Evolutionary conservation across 1,140 invertebrate genomes (phyloP), one percentile per base, ranked within the genome.

Genomic region (Chelonus insularis): DNA sequence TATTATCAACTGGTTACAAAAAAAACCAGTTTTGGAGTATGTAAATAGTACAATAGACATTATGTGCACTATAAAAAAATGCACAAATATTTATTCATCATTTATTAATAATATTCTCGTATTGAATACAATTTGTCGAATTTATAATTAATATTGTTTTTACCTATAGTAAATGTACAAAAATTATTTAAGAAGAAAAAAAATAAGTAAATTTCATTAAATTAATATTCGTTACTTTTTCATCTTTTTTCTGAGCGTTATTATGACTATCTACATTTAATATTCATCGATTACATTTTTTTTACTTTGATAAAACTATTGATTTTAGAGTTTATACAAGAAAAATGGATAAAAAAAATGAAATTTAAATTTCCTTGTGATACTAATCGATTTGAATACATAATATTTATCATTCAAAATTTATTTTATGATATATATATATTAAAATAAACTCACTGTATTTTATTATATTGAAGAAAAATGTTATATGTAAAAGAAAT

Each of bases 191-290:
- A 68, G 64, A 47, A 47, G 47, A 58, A 60, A 58, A 72, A 73
- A 74, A 75, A 69, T 67, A 77, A 75, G 75, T n/a, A n/a, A n/a
- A n/a, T n/a, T n/a, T n/a, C n/a, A n/a, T n/a, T n/a, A n/a, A n/a
- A n/a, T n/a, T n/a, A n/a, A n/a, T n/a, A n/a, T 12, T 32, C 21
- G 14, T 57, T 29, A 23, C 21, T 34, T 59, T 50, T 59, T 23
- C 25, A 45, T 18, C 55, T 68, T 65, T 62, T 54, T 4, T 37
- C n/a, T n/a, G n/a, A n/a, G n/a, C 51, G 18, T 66, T 66, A 72
- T 72, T 72, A 76, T 64, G 67, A 74, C 75, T 80, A 80, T 80
- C 78, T 80, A 79, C 77, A 80, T 12, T 75, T n/a, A n/a, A n/a
- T n/a, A n/a, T n/a, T n/a, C n/a, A 74, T 74, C 65, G 68, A 74